These are phyloP conservation scores for Antedon mediterranea DNA, from an alignment of 53 echinoderm and acorn worm genomes.

Conservation along the genomic window DNA sequence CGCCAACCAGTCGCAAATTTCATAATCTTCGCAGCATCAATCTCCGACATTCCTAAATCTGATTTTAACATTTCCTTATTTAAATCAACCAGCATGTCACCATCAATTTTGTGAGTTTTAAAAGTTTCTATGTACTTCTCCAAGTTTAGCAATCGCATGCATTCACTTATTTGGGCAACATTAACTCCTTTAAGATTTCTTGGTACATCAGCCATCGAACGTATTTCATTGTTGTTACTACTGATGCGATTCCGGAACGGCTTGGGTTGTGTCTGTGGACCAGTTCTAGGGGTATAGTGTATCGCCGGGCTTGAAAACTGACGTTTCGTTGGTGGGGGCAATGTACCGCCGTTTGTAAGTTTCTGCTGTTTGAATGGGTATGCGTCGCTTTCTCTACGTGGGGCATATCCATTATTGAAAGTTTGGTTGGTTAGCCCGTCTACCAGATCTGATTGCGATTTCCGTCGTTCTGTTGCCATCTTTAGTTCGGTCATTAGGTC, in stretches of 20 bases:
- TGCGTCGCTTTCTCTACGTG: neutral
- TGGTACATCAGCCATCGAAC: constrained; percentile 39
- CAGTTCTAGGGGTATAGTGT: neutral
- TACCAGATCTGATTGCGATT: constrained; percentile 10
- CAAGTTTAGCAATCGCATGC: constrained; percentile 52
- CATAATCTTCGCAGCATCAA: constrained; percentile 55
- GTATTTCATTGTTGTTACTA: neutral
- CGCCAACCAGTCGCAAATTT: constrained; percentile 83
- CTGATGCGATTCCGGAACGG: neutral
- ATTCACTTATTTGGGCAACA: constrained; percentile 59
- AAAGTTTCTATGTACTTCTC: constrained; percentile 43
- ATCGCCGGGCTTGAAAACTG: neutral
- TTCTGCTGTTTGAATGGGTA: neutral
- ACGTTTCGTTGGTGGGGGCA: constrained; percentile 13
- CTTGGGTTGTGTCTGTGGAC: neutral
- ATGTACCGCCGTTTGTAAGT: neutral
- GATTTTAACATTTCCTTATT: constrained; percentile 48
- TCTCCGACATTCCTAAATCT: constrained; percentile 46
- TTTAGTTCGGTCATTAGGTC: constrained; percentile 50
- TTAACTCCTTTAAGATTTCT: constrained; percentile 43
- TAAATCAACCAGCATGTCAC: constrained; percentile 43
- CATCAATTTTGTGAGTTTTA: constrained; percentile 61
- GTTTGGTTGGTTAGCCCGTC: neutral
- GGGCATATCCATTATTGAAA: neutral
- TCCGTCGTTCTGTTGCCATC: constrained; percentile 31